phyloP scores from a whole-genome alignment of 2,888 invertebrate genomes.

The Agrochola macilenta region DNA sequence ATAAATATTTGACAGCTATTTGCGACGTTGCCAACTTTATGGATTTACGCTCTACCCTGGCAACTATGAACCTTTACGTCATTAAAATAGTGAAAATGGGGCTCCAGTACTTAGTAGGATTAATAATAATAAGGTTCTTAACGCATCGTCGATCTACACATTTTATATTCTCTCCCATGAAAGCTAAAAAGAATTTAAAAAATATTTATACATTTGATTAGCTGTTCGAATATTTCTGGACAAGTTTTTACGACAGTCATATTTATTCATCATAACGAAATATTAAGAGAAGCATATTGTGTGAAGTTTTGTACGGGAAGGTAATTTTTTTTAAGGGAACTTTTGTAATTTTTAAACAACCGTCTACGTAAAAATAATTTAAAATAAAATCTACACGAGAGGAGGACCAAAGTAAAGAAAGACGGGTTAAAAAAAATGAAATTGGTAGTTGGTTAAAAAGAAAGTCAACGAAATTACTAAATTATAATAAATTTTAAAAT shows the following conservation, averaged over 20 bases:
- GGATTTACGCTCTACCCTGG: not conserved
- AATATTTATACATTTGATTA: constrained; percentile 36
- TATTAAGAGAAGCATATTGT: constrained; percentile 53
- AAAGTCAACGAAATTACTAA: constrained; percentile 29
- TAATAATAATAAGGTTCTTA: not conserved
- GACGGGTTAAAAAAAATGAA: not conserved
- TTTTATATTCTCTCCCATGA: constrained; percentile 8
- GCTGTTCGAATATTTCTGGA: constrained; percentile 57
- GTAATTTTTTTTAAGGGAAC: not conserved
- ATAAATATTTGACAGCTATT: too few species aligned
- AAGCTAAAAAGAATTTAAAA: constrained; percentile 5
- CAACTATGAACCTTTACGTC: not conserved
- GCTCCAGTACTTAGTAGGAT: not conserved
- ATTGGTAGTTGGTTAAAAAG: not conserved
- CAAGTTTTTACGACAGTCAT: constrained; percentile 31
- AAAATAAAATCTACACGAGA: not conserved
- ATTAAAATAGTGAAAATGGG: not conserved
- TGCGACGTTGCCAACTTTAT: too few species aligned
- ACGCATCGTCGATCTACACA: not conserved
- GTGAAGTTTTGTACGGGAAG: not conserved
- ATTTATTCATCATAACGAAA: constrained; percentile 24
- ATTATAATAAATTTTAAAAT: not conserved
- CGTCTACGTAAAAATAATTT: not conserved
- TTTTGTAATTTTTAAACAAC: not conserved
- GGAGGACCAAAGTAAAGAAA: constrained; percentile 12